phyloP scores from a whole-genome alignment of 1,140 invertebrate genomes.

The Meteorus sp. region DNA sequence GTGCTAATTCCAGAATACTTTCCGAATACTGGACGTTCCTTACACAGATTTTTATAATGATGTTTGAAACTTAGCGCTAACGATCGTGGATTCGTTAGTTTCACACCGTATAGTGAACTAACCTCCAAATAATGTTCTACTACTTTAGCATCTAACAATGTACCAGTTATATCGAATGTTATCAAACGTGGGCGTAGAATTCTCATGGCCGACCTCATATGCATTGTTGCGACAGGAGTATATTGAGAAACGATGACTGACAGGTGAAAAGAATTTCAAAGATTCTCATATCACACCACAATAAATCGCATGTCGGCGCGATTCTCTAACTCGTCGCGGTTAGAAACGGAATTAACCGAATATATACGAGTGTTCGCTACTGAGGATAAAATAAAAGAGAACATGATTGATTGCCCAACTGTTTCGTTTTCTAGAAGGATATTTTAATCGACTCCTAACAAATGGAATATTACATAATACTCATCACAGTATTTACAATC shows the following conservation, averaged over 20 bases:
- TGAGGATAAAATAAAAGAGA: no score
- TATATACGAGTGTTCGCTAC: no score
- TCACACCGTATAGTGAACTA: slow-evolving; percentile 69
- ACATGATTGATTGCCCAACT: no score
- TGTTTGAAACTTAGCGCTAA: slow-evolving; percentile 67
- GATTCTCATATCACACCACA: no score
- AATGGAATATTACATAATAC: slow-evolving; percentile 56
- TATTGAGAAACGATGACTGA: no score
- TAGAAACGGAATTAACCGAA: no score
- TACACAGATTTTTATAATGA: slow-evolving; percentile 65
- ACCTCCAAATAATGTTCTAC: slow-evolving; percentile 74
- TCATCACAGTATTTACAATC: slow-evolving; percentile 50
- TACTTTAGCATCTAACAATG: slow-evolving; percentile 72
- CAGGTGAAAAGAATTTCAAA: no score
- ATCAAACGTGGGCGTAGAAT: slow-evolving; percentile 64
- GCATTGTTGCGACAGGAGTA: no score
- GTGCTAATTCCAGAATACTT: slow-evolving; percentile 68
- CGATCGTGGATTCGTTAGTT: slow-evolving; percentile 59
- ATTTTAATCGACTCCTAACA: slow-evolving; percentile 56
- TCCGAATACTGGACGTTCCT: slow-evolving; percentile 81
- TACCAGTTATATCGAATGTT: slow-evolving; percentile 88
- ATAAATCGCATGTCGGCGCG: no score
- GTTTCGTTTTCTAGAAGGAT: slow-evolving; percentile 49
- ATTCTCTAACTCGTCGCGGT: no score
- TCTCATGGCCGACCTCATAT: slow-evolving; percentile 41